Evolutionary conservation across 2,113 vertebrate species (phyloP).

Genomic region (Dasyornis broadbenti): DNA sequence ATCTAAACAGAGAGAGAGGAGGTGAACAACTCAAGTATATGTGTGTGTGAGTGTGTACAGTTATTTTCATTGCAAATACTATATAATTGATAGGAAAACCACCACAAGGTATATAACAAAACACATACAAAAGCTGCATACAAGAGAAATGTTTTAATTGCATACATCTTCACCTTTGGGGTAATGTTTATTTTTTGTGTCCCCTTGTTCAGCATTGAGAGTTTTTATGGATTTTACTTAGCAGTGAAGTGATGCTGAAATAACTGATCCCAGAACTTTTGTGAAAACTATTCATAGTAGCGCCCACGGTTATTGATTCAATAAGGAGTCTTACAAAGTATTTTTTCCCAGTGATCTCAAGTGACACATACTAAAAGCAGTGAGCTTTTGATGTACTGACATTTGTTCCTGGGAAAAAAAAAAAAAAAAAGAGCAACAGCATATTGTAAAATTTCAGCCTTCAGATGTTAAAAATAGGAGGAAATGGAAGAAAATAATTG

Average conservation of each 20-base stretch:
- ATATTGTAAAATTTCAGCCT: constrained; percentile 28
- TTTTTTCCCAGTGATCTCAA: not conserved
- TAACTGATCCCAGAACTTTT: not conserved
- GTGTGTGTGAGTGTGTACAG: not conserved
- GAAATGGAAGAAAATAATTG: not conserved
- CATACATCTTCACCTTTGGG: not conserved
- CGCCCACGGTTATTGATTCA: constrained; percentile 1
- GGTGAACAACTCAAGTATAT: not conserved
- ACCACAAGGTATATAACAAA: not conserved
- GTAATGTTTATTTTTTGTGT: not conserved
- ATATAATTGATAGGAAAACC: not conserved
- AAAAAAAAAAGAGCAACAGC: not conserved
- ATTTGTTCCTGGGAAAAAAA: not conserved
- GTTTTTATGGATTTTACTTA: not conserved
- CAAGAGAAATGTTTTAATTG: not conserved
- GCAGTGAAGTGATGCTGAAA: not conserved
- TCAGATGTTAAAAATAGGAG: constrained; percentile 37
- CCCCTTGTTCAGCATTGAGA: not conserved
- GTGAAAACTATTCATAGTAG: not conserved
- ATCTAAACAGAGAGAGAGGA: not conserved
- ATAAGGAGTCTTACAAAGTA: not conserved
- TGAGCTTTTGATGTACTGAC: constrained; percentile 23
- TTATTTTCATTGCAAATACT: not conserved
- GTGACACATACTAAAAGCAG: not conserved
- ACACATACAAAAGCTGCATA: not conserved